Percentiles rank a stretch among this genome's conserved stretches.
Evolutionary conservation across 2,797 vertebrate genomes (phyloP).

Genomic region (Spinibarbus caldwelli): DNA sequence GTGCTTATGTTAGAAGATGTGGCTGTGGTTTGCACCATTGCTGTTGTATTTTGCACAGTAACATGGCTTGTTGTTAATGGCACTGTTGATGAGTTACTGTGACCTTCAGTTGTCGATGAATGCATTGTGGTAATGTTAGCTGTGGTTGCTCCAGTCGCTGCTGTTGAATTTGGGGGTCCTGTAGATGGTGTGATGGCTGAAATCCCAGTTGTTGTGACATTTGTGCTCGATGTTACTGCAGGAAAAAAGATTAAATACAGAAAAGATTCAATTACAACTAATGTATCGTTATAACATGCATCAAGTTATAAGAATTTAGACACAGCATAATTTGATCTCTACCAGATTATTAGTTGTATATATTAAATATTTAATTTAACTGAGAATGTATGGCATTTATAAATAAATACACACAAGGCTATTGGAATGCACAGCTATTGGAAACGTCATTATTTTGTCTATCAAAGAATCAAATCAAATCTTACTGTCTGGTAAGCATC

Average conservation of each 20-base stretch:
- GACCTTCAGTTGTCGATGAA: too few species aligned
- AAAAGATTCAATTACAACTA: background rate
- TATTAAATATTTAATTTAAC: background rate
- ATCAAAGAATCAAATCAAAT: background rate
- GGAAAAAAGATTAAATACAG: background rate
- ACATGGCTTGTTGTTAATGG: background rate
- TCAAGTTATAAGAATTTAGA: background rate
- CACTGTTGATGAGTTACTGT: background rate
- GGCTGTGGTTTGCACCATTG: background rate
- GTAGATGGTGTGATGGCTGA: accelerated
- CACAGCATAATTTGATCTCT: background rate
- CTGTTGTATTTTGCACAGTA: background rate
- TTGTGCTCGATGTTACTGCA: background rate
- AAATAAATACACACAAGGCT: too few species aligned
- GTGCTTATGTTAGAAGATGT: background rate
- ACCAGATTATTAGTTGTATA: background rate
- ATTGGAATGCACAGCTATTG: too few species aligned
- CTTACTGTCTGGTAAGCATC: too few species aligned
- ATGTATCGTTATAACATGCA: background rate
- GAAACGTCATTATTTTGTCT: background rate
- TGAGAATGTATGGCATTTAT: background rate
- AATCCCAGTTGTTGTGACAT: background rate
- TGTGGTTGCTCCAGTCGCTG: background rate
- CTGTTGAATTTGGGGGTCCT: background rate
- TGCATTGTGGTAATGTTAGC: background rate